phyloP scores from a whole-genome alignment of 2,797 vertebrate genomes.

The Capromys pilorides region DNA sequence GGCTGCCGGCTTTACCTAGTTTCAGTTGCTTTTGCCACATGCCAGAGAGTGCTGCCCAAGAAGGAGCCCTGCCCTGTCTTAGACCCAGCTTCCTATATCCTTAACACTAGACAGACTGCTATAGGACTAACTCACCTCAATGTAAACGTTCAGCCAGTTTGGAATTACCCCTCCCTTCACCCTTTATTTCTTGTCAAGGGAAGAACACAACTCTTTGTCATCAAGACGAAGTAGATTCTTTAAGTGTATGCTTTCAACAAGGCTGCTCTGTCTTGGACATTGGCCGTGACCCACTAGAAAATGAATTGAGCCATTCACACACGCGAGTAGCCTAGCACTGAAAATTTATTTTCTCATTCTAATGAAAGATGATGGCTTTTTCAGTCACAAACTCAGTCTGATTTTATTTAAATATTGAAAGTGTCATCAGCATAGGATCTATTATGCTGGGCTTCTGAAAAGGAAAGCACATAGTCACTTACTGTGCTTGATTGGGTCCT shows the following conservation, averaged over 20 bases:
- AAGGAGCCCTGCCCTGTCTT: neutral
- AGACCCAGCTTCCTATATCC: neutral
- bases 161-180: neutral
- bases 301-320: conserved; percentile 63
- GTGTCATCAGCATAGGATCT: conserved; percentile 22
- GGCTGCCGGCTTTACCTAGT: neutral
- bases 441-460: neutral
- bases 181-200: conserved; percentile 8
- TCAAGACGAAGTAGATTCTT: conserved; percentile 62
- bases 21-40: neutral
- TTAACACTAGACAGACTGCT: neutral
- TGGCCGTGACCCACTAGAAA: conserved; percentile 62
- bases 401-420: conserved; percentile 71
- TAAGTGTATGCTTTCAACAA: conserved; percentile 33
- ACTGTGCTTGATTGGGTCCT: neutral
- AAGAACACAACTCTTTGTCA: conserved; percentile 56
- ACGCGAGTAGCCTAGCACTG: conserved; percentile 49
- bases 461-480: conserved; percentile 59
- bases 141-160: neutral
- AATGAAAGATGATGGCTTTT: conserved; percentile 65
- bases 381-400: conserved; percentile 48
- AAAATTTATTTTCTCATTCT: conserved; percentile 64
- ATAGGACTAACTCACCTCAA: conserved; percentile 5
- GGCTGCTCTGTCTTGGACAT: neutral
- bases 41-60: neutral